phyloP scores from a whole-genome alignment of 2,888 invertebrate species.

The Teleogryllus oceanicus region DNA sequence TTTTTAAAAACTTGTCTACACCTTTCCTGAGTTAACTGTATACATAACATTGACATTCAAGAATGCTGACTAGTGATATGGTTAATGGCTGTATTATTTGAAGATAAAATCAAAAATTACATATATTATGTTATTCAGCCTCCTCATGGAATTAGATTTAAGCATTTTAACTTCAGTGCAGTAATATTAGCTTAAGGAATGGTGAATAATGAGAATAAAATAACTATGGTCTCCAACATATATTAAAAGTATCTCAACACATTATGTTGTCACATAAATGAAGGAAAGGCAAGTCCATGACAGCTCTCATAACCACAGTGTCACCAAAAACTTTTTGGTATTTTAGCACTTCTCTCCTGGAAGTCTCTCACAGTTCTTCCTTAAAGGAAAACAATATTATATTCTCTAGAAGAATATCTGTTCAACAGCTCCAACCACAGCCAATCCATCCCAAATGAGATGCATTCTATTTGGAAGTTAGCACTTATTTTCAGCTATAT shows the following conservation, averaged over 20 bases:
- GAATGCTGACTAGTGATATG: conserved; percentile 19
- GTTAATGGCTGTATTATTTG: conserved; percentile 6
- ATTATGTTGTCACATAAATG: not conserved
- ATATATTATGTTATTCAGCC: not conserved
- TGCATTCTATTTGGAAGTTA: not conserved
- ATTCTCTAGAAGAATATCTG: too few species aligned
- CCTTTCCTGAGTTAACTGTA: not conserved
- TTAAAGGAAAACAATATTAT: too few species aligned
- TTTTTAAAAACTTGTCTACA: not conserved
- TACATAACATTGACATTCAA: not conserved
- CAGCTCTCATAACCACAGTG: not conserved
- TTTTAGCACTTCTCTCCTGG: not conserved
- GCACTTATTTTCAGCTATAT: not conserved
- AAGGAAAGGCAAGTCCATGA: not conserved
- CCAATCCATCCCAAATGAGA: not conserved
- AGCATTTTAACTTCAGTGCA: not conserved
- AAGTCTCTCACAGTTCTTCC: not conserved
- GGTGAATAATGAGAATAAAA: conserved; percentile 4
- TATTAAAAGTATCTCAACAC: too few species aligned
- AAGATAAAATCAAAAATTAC: not conserved
- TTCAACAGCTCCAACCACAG: too few species aligned
- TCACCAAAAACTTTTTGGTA: not conserved
- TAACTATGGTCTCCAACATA: not conserved
- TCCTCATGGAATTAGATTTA: not conserved
- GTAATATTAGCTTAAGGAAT: not conserved